phyloP scores from a whole-genome alignment of 2,888 invertebrate species.

The Ectobius pallidus region DNA sequence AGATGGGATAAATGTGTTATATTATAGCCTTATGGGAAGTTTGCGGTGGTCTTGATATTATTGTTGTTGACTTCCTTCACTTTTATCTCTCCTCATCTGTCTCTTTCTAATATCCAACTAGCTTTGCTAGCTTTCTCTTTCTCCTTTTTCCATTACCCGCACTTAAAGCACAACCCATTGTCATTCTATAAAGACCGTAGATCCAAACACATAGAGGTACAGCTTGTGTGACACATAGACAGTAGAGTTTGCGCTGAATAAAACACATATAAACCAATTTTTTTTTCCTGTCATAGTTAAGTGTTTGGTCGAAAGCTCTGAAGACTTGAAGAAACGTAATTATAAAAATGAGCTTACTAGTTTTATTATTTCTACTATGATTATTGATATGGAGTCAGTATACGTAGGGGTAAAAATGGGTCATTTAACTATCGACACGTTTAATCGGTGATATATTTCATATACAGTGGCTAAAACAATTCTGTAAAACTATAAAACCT shows the following conservation, averaged over 20 bases:
- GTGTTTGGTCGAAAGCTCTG: not conserved
- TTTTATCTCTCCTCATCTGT: not conserved
- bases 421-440: no score
- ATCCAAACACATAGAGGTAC: not conserved
- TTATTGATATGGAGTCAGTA: no score
- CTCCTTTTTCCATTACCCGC: conserved; percentile 1
- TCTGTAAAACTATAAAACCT: no score
- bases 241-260: conserved; percentile 3
- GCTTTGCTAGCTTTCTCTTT: conserved; percentile 6
- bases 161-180: conserved; percentile 13
- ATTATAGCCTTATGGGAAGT: conserved; percentile 16
- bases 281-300: conserved; percentile 1
- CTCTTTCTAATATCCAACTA: not conserved
- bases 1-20: conserved; percentile 23
- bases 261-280: not conserved
- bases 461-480: no score
- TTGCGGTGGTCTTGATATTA: conserved; percentile 32
- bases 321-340: no score
- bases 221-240: not conserved
- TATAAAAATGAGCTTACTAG: no score
- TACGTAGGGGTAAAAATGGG: no score
- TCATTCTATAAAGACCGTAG: conserved; percentile 20
- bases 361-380: no score
- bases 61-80: conserved; percentile 25
- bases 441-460: no score